These are phyloP conservation scores for Crypturellus tataupa DNA, from an alignment of 2,797 vertebrate species.

Conservation along the genomic window DNA sequence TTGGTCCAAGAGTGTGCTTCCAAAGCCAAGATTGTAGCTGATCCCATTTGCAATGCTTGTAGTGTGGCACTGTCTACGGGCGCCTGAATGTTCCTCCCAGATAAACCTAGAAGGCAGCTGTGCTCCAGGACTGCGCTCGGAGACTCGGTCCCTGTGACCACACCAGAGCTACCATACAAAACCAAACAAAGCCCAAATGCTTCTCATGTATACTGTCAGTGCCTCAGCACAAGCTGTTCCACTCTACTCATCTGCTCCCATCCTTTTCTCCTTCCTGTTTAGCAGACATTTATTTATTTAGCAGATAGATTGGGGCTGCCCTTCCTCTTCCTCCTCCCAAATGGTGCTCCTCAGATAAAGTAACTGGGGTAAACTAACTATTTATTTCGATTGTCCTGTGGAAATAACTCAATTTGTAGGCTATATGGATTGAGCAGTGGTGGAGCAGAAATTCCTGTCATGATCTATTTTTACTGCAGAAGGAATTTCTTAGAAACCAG, in stretches of 20 bases:
- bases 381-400: no score
- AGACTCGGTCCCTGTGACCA: neutral
- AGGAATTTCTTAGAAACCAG: neutral
- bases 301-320: neutral
- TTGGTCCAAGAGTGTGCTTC: neutral
- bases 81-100: neutral
- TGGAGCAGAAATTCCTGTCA: neutral
- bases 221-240: neutral
- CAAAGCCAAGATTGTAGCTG: neutral
- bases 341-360: neutral
- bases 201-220: no score
- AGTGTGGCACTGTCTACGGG: neutral
- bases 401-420: neutral
- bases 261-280: neutral
- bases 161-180: neutral
- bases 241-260: neutral
- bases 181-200: neutral
- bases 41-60: neutral
- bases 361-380: neutral
- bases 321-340: neutral
- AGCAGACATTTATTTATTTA: neutral
- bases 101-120: neutral
- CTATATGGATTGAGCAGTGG: neutral
- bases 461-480: neutral
- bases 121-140: neutral